phyloP scores from a whole-genome alignment of 2,113 vertebrate genomes.

The Rhynchomys soricoides region DNA sequence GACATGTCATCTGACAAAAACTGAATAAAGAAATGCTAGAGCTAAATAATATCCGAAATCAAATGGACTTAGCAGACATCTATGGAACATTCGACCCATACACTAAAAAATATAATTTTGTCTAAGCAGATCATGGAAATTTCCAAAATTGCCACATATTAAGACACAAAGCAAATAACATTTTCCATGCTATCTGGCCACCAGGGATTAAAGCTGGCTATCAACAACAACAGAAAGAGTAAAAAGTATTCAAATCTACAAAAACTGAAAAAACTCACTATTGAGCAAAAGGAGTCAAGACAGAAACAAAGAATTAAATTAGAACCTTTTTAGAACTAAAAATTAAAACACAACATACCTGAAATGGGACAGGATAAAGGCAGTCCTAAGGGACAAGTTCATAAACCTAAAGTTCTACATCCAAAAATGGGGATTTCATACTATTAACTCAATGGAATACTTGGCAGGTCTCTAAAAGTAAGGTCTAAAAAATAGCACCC shows the following conservation, averaged over 20 bases:
- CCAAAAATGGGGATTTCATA: background rate
- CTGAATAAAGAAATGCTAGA: background rate
- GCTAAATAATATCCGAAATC: background rate
- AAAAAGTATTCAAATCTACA: background rate
- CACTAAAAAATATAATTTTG: background rate
- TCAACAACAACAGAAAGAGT: background rate
- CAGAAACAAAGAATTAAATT: background rate
- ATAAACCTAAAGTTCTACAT: background rate
- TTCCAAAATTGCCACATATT: background rate
- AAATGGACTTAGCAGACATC: background rate
- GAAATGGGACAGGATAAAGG: background rate
- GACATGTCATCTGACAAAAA: background rate
- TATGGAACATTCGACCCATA: background rate
- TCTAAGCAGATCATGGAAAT: background rate
- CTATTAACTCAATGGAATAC: background rate
- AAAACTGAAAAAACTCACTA: background rate
- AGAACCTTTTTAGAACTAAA: background rate
- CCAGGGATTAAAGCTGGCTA: background rate
- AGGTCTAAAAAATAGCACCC: background rate
- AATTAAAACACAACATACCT: background rate
- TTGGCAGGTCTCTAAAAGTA: background rate
- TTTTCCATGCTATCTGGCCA: background rate
- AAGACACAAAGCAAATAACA: background rate
- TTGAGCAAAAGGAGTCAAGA: background rate
- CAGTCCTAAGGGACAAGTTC: background rate